A percentile compares a stretch with the other conserved stretches of the same genome.
These are phyloP conservation scores for Avahi laniger DNA, from an alignment of 2,797 vertebrate genomes.

Conservation along the genomic window DNA sequence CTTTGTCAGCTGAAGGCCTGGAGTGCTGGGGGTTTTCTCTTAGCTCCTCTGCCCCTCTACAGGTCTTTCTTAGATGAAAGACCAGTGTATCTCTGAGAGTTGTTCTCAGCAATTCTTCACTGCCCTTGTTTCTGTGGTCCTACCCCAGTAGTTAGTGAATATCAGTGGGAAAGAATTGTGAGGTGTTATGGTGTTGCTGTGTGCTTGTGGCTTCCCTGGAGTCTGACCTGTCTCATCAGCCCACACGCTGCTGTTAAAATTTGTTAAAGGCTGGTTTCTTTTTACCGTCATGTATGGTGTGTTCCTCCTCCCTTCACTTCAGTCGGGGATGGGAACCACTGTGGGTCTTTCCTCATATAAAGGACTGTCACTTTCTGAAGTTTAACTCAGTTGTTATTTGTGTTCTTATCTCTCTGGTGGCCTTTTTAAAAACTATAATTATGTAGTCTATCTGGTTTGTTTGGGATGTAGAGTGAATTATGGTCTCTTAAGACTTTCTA, in stretches of 20 bases:
- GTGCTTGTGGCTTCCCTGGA: not conserved
- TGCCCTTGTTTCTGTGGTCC: not conserved
- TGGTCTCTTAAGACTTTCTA: conserved; percentile 5
- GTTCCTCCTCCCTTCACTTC: not conserved
- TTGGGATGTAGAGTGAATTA: conserved; percentile 12
- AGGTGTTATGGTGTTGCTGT: not conserved
- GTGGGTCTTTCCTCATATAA: not conserved
- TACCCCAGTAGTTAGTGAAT: not conserved
- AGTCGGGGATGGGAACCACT: not conserved
- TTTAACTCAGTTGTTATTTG: not conserved
- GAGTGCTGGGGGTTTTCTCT: not conserved
- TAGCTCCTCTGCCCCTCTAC: not conserved
- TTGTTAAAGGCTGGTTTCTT: not conserved
- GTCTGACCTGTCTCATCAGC: not conserved
- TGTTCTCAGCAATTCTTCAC: not conserved
- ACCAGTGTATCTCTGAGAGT: not conserved
- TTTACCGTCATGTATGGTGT: not conserved
- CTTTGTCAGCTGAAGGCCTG: not conserved
- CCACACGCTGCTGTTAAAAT: not conserved
- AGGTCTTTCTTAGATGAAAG: not conserved
- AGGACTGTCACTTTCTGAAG: not conserved
- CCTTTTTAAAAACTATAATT: not conserved
- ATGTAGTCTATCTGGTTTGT: conserved; percentile 29
- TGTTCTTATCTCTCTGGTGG: not conserved
- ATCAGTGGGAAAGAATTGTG: not conserved